Evolutionary conservation across 64 coral and sea anemone genomes (phyloP), one percentile per base, ranked within the genome.

Genomic region (Platygyra sinensis): DNA sequence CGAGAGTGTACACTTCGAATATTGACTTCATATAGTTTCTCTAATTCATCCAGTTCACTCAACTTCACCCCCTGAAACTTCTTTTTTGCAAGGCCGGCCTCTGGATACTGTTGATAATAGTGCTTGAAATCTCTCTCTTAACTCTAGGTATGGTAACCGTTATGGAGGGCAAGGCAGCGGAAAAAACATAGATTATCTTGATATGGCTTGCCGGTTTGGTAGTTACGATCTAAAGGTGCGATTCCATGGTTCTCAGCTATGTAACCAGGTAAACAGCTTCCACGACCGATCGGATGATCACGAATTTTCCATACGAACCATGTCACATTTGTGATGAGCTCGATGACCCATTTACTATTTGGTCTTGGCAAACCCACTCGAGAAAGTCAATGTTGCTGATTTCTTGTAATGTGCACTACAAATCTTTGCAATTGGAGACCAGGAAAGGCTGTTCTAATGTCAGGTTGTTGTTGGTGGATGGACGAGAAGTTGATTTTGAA

Each of bases 31-130:
- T n/a, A n/a, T n/a, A n/a, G n/a, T n/a, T n/a, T n/a, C n/a, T n/a
- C n/a, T n/a, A n/a, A n/a, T n/a, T n/a, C n/a, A n/a, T n/a, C n/a
- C n/a, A n/a, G n/a, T 18, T 93, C 91, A 0, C 72, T 29, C 50
- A 93, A 73, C 22, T 60, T 87, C 7, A 82, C 64, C 27, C 91
- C 85, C 15, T n/a, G 67, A 72, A 72, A 72, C n/a, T 72, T 72
- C 0, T 72, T 72, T 10, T 25, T 25, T 72, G 4, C 3, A 10
- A 25, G 4, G 4, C 22, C 67, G 10, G 67, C 24, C 5, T 72
- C 67, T n/a, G 22, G 24, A 10, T 72, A 72, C 67, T 72, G 18
- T n/a, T 72, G 18, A 39, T 74, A 80, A 80, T 80, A 60, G 25
- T 27, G 25, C 49, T 80, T 15, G 1, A 30, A 36, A 18, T 74